Base-by-base conservation (phyloP, 2,888 invertebrate genomes). In the Biston betularia region DNA sequence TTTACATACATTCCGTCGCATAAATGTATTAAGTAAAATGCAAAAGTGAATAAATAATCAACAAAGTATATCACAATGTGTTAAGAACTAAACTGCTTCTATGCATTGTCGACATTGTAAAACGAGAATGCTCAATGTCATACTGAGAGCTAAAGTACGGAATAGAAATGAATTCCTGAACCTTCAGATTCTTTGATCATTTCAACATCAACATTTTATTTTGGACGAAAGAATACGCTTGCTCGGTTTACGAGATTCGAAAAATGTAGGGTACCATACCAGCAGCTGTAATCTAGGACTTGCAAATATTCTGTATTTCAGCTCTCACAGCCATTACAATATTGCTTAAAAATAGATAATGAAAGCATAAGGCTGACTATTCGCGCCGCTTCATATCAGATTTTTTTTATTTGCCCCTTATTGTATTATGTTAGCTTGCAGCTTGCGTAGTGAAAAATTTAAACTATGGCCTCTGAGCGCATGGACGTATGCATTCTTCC, bases 51-150 rank as follows among this genome's bases (percentile, higher is more conserved):
- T 71, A 74, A 73, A 78, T 70, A 69, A 69, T 70, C 68, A 71
- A 63, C 68, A 74, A 53, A 63, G 65, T 75, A 71, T 79, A 80
- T 78, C 78, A 81, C 79, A 78, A 72, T 73, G 57, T 73, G 61
- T 71, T 71, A 68, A 70, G 66, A 71, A 73, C 59, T 70, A 64
- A 73, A 45, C 66, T 42, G 40, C 14, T 58, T 49, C 11, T 58
- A 38, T 58, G 49, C 58, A 49, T 48, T 58, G 9, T 42, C 40
- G 49, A 58, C n/a, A n/a, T n/a, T n/a, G n/a, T 50, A 49, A 49
- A 40, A 8, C 11, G 1, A 49, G 12, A 57, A 58, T 49, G 40
- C 58, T 49, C 11, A 48, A 49, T 12, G 15, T 24, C 15, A 14
- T 33, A 14, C n/a, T n/a, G 52, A 53, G 45, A 65, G 60, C 55